A percentile compares a stretch with the other conserved stretches of the same genome.
Conservation (phyloP, 2,113 vertebrate species). For the Halichoerus grypus region DNA sequence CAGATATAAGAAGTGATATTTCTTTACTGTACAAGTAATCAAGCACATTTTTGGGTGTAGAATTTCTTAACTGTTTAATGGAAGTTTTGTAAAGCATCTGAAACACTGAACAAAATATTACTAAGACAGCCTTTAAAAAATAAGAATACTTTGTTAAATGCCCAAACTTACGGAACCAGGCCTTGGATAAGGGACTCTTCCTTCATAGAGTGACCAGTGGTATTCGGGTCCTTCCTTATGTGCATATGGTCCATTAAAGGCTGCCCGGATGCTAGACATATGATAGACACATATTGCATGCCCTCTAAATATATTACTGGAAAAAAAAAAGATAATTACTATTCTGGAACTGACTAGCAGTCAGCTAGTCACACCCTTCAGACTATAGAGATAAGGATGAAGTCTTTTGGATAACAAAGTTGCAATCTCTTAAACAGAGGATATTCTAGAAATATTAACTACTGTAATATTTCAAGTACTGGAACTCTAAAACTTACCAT, state of each 20-base stretch:
- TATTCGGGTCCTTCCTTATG: conserved; percentile 95
- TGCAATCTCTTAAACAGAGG: not conserved
- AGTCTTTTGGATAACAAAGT: not conserved
- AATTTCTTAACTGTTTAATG: conserved; percentile 24
- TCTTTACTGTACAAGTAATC: not conserved
- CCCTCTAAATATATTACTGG: conserved; percentile 95
- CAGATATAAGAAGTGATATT: not conserved
- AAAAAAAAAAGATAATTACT: conserved; percentile 53
- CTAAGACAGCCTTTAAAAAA: not conserved
- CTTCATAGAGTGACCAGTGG: conserved; percentile 96
- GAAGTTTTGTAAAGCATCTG: not conserved
- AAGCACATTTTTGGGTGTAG: not conserved
- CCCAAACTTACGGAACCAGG: conserved; percentile 95
- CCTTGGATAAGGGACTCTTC: conserved; percentile 96
- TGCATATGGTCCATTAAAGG: conserved; percentile 97
- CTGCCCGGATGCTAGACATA: conserved; percentile 96
- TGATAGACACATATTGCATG: conserved; percentile 97
- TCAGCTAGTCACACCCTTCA: not conserved
- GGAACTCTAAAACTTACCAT: not conserved
- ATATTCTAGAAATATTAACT: conserved; percentile 41
- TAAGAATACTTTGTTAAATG: not conserved
- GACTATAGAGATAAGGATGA: not conserved
- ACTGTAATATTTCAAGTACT: not conserved
- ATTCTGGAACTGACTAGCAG: not conserved
- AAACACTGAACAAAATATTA: not conserved